Evolutionary conservation across 2,113 vertebrate genomes (phyloP), one percentile per base, ranked within the genome.

Genomic region (Tamias sibiricus): DNA sequence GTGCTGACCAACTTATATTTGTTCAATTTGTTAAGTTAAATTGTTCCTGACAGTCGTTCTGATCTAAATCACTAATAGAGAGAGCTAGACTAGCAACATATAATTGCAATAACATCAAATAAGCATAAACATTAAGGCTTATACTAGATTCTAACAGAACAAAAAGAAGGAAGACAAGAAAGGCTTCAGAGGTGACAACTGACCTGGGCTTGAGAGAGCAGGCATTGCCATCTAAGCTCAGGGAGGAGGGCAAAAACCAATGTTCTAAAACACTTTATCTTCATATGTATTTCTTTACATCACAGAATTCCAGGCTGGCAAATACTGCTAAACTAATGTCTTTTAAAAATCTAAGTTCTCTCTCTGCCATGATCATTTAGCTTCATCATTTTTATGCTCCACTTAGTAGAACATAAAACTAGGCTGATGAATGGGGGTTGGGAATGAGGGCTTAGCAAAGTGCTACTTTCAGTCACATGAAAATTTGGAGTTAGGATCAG

Each of bases 361-460:
- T 95, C 90, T 97, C 81, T 92, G 93, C 4, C 10, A 74, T 47
- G n/a, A 84, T 20, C 30, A 85, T 42, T 74, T 95, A 10, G 47
- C 68, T 96, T 90, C 12, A 68, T 83, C 57, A 54, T 64, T 98
- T 97, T 96, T 87, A 94, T 94, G 64, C 2, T 84, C 4, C 69
- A 69, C 24, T 82, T 82, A 94, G 57, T 87, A 91, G 91, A 24
- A 57, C 82, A 62, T 96, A 77, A 83, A 96, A 83, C 42, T 40
- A 69, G 66, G 42, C 35, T 93, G 92, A 66, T 90, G 26, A 76
- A 81, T 98, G 90, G 82, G 44, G 94, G 4, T 74, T 95, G 91
- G 37, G 16, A 93, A 98, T 90, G 86, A 40, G 68, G 89, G 88
- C 52, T 62, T 87, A 52, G 77, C 13, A 84, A 93, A 68, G 86